Base-by-base conservation (phyloP, 1,140 invertebrate genomes). In the Bombus cullumanus region DNA sequence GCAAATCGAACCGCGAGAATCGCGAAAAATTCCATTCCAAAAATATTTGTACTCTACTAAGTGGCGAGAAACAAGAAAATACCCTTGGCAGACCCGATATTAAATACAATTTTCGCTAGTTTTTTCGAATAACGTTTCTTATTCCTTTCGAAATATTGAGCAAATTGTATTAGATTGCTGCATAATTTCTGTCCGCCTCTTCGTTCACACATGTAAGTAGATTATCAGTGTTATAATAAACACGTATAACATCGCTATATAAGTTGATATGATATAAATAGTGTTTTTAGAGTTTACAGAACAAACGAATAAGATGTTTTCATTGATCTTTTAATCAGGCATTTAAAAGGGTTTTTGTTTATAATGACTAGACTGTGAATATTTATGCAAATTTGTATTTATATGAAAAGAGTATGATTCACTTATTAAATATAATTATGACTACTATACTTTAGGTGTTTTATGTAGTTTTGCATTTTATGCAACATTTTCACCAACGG, bases 1-100 rank as follows among this genome's bases (percentile, higher is more conserved):
- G 41, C 53, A 77, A 82, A 75, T 86, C 39, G 76, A 59, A 81
- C 69, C 82, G 83, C 64, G 72, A 76, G 64, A 75, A 37, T 43
- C 39, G 68, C 57, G 39, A 88, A 79, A 79, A 88, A 78, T 81
- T 41, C 34, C 41, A 28, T 72, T 86, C 86, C 37, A 88, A 89
- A 88, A 89, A 82, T 88, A 83, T 69, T 79, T 74, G 81, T 83
- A 83, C 81, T 83, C 69, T 66, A 47, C 71, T 41, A 64, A 59
- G 22, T 73, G 80, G 69, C 53, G 71, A 39, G 57, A 82, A 66
- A 41, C 25, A 37, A 37, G 41, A 31, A 39, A 81, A 43, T 59
- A 75, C 57, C 41, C n/a, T 31, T 28, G 31, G n/a, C 31, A 28
- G 41, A 15, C 39, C 9, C 57, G 71, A 5, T 13, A 8, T 28